These are phyloP conservation scores for Chaitophorus viminalis DNA, from an alignment of 2,888 invertebrate species.

Conservation along the genomic window DNA sequence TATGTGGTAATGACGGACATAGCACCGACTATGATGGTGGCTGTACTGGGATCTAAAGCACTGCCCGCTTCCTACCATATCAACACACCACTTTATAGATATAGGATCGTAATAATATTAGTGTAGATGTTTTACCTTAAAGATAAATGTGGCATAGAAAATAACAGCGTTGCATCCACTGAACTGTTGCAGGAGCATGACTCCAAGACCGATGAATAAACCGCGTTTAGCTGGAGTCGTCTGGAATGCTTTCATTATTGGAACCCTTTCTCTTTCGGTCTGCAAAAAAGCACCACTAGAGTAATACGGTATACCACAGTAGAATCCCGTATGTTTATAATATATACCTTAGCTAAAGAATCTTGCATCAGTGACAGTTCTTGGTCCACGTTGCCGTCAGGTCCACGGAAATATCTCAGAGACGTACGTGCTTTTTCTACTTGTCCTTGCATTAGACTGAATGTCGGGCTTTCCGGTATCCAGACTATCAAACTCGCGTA, in stretches of 20 bases:
- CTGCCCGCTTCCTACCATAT: conserved; percentile 71
- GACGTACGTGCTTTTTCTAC: conserved; percentile 72
- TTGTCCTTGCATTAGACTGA: conserved; percentile 72
- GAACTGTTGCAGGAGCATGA: conserved; percentile 92
- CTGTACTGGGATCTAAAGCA: conserved; percentile 71
- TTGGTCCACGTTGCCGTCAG: conserved; percentile 74
- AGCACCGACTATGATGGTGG: conserved; percentile 83
- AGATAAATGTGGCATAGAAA: conserved; percentile 81
- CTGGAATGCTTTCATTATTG: conserved; percentile 72
- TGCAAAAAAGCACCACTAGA: conserved; percentile 65
- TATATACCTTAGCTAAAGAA: conserved; percentile 67
- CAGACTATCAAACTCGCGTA: conserved; percentile 79
- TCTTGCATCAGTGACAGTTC: conserved; percentile 75
- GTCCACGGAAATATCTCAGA: conserved; percentile 79
- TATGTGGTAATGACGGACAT: conserved; percentile 84
- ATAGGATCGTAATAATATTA: too few relatives aligned
- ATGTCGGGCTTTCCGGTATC: conserved; percentile 89
- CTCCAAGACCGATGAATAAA: conserved; percentile 76
- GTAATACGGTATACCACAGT: not conserved
- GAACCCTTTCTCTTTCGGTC: conserved; percentile 70
- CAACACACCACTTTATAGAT: not conserved
- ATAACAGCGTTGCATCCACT: conserved; percentile 86
- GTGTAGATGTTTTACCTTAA: conserved; percentile 67
- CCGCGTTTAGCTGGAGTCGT: conserved; percentile 76
- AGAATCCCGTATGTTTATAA: not conserved